phyloP scores from a whole-genome alignment of 1,140 invertebrate species.

The Drosophila bocki region DNA sequence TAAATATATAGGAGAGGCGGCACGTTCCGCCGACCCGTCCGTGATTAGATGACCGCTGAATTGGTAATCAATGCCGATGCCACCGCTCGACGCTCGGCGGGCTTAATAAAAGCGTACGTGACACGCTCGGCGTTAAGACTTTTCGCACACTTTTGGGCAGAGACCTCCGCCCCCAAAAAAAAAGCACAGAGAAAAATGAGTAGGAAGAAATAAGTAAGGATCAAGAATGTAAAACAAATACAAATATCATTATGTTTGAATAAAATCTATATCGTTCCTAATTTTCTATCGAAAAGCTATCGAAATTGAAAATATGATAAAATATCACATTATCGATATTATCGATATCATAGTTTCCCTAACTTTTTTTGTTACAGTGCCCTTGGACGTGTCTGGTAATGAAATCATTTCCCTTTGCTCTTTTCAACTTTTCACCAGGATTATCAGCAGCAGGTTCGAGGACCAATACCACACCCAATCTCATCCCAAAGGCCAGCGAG shows the following conservation, averaged over 20 bases:
- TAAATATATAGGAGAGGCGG: conserved; percentile 19
- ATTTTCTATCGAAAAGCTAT: neutral
- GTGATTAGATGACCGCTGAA: conserved; percentile 83
- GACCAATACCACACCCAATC: conserved; percentile 1
- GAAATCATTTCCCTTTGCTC: conserved; percentile 80
- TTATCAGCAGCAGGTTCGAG: conserved; percentile 44
- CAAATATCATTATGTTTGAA: neutral
- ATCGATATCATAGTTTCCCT: neutral
- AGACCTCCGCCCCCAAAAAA: neutral
- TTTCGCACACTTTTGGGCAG: conserved; percentile 67
- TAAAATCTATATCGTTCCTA: neutral
- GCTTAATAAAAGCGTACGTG: conserved; percentile 81
- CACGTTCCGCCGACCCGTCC: conserved; percentile 51
- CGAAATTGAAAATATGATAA: too few species aligned
- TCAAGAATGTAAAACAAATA: neutral
- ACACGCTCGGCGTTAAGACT: conserved; percentile 65
- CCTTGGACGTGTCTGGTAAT: conserved; percentile 75
- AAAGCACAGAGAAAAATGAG: conserved; percentile 1
- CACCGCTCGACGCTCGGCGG: conserved; percentile 38
- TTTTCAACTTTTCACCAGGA: conserved; percentile 76
- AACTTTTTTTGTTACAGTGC: neutral
- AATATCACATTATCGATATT: neutral
- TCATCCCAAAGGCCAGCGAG: neutral
- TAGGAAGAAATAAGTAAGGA: too few species aligned
- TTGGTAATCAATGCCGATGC: conserved; percentile 77